phyloP scores from a whole-genome alignment of 2,113 vertebrate species.

The Elanoides forficatus region DNA sequence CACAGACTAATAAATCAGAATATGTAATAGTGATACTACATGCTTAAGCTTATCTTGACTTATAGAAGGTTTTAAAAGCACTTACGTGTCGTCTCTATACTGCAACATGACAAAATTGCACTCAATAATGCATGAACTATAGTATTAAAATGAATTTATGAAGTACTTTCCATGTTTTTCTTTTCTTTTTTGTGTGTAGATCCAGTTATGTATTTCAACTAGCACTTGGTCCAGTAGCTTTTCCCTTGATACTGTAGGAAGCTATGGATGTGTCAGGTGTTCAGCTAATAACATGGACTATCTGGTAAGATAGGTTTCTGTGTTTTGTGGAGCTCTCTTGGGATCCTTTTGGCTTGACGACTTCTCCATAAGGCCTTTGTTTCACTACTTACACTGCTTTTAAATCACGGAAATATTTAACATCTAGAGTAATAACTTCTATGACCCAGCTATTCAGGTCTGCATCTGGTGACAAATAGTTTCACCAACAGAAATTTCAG shows the following conservation, averaged over 20 bases:
- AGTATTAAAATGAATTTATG: neutral
- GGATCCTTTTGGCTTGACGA: neutral
- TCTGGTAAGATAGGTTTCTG: conserved; percentile 75
- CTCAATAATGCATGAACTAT: neutral
- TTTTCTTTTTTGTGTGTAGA: conserved; percentile 63
- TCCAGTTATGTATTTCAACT: conserved; percentile 92
- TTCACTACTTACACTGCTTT: neutral
- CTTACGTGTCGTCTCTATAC: neutral
- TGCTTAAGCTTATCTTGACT: neutral
- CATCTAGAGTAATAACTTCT: neutral
- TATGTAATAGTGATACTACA: neutral
- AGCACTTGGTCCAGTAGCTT: conserved; percentile 90
- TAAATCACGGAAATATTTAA: neutral
- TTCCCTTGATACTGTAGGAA: conserved; percentile 95
- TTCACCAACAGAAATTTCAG: neutral
- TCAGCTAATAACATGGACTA: conserved; percentile 85
- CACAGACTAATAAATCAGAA: neutral
- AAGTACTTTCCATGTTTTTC: neutral
- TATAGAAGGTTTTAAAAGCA: neutral
- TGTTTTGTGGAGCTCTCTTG: neutral
- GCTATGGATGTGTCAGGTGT: conserved; percentile 93
- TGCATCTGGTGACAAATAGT: neutral
- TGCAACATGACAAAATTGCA: neutral
- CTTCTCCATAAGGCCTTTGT: neutral
- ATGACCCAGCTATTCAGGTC: neutral